Base-by-base conservation (phyloP, 2,797 vertebrate species). In the Lacerta viridis region DNA sequence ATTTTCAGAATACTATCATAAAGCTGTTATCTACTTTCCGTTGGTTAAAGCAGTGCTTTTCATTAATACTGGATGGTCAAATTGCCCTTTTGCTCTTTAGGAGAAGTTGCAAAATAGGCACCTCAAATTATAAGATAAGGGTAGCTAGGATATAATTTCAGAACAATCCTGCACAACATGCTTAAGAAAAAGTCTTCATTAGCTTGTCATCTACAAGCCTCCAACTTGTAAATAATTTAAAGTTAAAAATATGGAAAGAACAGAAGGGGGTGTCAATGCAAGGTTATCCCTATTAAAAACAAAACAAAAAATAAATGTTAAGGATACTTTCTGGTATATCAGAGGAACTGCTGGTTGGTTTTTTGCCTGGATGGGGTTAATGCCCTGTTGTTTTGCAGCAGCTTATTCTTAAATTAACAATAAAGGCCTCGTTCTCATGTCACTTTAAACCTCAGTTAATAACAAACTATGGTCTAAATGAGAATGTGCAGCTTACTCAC, bases 221-320 rank as follows among this genome's bases (percentile, higher is more conserved):
- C 90, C 90, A 86, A 92, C 88, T 91, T 92, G 89, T 93, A 95
- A 95, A 96, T 95, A 95, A 95, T 95, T 95, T 95, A 94, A 91
- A 95, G 90, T 90, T 86, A 95, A 93, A 36, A 92, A 94, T 88
- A 77, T 0, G 0, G 93, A 92, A 90, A 93, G 91, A 87, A 92
- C 50, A 55, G 50, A 25, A 55, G 59, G 80, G 3, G 77, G 88
- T 27, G 83, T 94, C 15, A 93, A 92, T 71, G 76, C 90, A 94
- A 91, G 90, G 93, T 93, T 83, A 91, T 84, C 86, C 82, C 89
- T 93, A 89, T 92, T 93, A 88, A 86, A 86, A 93, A 92, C 88
- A 94, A 91, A 91, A 89, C 46, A 74, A 84, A 39, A 23, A 23
- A 61, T 23, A 61, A 61, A 61, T 5, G 6, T 61, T 61, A 61